Evolutionary conservation across 2,113 vertebrate genomes (phyloP), one percentile per base, ranked within the genome.

Genomic region (Todiramphus chloris): DNA sequence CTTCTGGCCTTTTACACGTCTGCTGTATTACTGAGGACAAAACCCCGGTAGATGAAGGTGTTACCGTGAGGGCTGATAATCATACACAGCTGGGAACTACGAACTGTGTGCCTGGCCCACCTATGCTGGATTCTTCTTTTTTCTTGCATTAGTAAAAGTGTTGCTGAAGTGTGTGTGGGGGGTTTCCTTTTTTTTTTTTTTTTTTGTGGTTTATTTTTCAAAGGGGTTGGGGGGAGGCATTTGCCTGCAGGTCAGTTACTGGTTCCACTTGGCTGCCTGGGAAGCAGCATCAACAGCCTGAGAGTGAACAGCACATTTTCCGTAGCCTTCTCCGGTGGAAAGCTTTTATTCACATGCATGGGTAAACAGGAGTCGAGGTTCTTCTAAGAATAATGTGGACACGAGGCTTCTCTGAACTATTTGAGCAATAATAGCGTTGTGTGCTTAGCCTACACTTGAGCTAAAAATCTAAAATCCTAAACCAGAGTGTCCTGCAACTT

Each of bases 1-100:
- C 80, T 80, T 89, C 90, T 75, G 70, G 77, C 66, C 55, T 86
- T 87, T 96, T 69, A 77, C 35, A 75, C 41, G 85, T 88, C 68
- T 85, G 56, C 76, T 84, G 46, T 62, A 67, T 58, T 60, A 74
- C 50, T 46, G 50, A 75, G 69, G 55, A 73, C 6, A 16, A 51
- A 80, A 35, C 73, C 62, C 41, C 90, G 81, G 62, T 27, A 58
- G 81, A 67, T 56, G 63, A 93, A 77, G 72, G 27, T 75, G 84
- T 81, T 83, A 82, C 73, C 30, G 35, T 33, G 63, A 44, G 1
- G 21, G 79, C 77, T 86, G 64, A 67, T 82, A 67, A 66, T 33
- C 77, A 51, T 53, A 27, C 28, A 64, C 3, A 10, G 19, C 63
- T 69, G 33, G 62, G 27, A 53, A 90, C 50, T 69, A 81, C 75